These are phyloP conservation scores for Oeneis ivallda DNA, from an alignment of 2,888 invertebrate species.

Conservation along the genomic window DNA sequence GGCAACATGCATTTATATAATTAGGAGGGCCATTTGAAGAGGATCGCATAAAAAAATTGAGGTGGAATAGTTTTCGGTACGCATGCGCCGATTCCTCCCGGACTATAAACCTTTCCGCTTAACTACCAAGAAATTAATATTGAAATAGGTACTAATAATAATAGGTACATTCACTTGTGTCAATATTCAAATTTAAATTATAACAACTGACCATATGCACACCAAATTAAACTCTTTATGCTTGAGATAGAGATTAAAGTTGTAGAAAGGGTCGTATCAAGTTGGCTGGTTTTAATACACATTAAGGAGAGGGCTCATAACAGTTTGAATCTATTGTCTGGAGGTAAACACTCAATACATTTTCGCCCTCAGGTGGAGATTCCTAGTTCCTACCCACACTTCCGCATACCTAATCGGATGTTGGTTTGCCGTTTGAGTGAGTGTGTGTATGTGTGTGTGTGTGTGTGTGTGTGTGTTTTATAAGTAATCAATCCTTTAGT, in stretches of 20 bases:
- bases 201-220: constrained; percentile 18
- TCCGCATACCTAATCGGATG: constrained; percentile 27
- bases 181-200: constrained; percentile 39
- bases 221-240: constrained; percentile 5
- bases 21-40: too few relatives aligned
- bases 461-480: constrained; percentile 2
- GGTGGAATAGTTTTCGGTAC: too few relatives aligned
- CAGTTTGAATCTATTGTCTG: constrained; percentile 69
- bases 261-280: background rate
- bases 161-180: constrained; percentile 41
- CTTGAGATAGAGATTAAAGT: constrained; percentile 6
- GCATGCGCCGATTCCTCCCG: too few relatives aligned
- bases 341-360: constrained; percentile 58
- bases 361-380: constrained; percentile 65
- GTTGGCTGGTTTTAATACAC: constrained; percentile 34
- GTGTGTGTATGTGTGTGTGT: constrained; percentile 14
- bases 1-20: too few relatives aligned
- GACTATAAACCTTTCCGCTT: background rate
- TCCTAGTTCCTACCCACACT: constrained; percentile 43
- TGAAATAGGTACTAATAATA: constrained; percentile 36
- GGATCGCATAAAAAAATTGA: too few relatives aligned
- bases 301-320: constrained; percentile 51
- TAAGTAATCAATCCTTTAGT: background rate
- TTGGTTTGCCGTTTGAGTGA: constrained; percentile 20
- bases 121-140: constrained; percentile 38